Percentiles rank a stretch among this genome's conserved stretches.
These are phyloP conservation scores for Phortica okadai DNA, from an alignment of 2,888 invertebrate genomes.

Conservation along the genomic window DNA sequence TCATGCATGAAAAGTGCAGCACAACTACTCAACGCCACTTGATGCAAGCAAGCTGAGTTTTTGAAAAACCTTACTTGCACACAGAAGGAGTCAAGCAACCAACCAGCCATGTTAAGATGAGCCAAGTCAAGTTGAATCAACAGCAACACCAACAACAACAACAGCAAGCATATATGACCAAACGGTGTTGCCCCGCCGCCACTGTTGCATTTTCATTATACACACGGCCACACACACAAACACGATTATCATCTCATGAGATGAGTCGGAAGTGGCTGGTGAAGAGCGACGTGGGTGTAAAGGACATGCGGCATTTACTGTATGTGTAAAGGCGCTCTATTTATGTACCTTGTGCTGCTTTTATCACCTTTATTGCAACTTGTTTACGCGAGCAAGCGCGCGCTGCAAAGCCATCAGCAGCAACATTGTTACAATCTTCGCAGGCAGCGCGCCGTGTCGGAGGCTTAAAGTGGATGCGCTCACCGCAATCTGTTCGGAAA, in stretches of 20 bases:
- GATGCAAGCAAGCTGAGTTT: constrained; percentile 10
- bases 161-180: constrained; percentile 4
- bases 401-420: constrained; percentile 18
- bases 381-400: background rate
- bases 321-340: too few species aligned
- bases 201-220: constrained; percentile 33
- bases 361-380: constrained; percentile 10
- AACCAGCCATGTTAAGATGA: background rate
- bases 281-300: background rate
- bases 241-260: constrained; percentile 71
- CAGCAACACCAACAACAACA: background rate
- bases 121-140: background rate
- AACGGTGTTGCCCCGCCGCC: background rate
- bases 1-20: constrained; percentile 26
- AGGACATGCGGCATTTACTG: too few species aligned
- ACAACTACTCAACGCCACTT: background rate
- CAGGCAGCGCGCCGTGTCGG: background rate
- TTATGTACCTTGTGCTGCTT: background rate
- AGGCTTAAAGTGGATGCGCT: constrained; percentile 16
- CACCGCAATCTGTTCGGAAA: constrained; percentile 30
- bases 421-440: constrained; percentile 23
- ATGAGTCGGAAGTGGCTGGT: constrained; percentile 29
- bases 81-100: background rate
- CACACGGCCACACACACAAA: constrained; percentile 69
- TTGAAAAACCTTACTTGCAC: background rate